phyloP scores from a whole-genome alignment of 2,888 invertebrate species.

The Monopis laevigella region DNA sequence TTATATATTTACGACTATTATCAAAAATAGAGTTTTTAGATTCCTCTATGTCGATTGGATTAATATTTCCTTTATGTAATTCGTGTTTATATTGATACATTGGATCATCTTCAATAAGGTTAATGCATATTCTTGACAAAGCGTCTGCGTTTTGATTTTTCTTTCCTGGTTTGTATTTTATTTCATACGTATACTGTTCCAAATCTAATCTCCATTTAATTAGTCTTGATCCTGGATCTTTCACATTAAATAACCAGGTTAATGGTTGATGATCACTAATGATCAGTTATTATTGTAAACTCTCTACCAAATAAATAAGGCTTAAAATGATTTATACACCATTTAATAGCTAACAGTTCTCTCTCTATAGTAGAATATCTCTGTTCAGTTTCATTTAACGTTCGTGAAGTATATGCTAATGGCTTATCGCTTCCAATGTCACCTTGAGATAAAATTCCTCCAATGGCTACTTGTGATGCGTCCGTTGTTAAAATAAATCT shows the following conservation, averaged over 20 bases:
- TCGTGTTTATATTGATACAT: not conserved
- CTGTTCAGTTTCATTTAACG: slow-evolving; percentile 16
- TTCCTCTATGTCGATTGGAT: slow-evolving; percentile 18
- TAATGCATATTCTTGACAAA: slow-evolving; percentile 19
- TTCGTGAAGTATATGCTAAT: slow-evolving; percentile 16
- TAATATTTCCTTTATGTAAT: not conserved
- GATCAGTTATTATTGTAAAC: too few species aligned
- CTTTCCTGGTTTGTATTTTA: slow-evolving; percentile 26
- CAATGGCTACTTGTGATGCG: slow-evolving; percentile 22
- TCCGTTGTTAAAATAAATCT: slow-evolving; percentile 26
- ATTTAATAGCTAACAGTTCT: slow-evolving; percentile 16
- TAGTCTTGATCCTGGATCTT: too few species aligned
- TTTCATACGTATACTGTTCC: too few species aligned
- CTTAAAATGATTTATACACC: slow-evolving; percentile 15
- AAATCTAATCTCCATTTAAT: too few species aligned
- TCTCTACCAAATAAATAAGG: slow-evolving; percentile 15
- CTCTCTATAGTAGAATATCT: slow-evolving; percentile 18
- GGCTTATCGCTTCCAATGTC: slow-evolving; percentile 19
- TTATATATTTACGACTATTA: too few species aligned
- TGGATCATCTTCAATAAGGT: not conserved
- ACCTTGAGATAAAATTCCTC: slow-evolving; percentile 20
- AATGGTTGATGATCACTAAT: slow-evolving; percentile 23
- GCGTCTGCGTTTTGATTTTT: slow-evolving; percentile 25
- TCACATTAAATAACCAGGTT: slow-evolving; percentile 21
- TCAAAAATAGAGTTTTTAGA: too few species aligned